Evolutionary conservation across 2,797 vertebrate species (phyloP).

Genomic region (Girardinus metallicus): DNA sequence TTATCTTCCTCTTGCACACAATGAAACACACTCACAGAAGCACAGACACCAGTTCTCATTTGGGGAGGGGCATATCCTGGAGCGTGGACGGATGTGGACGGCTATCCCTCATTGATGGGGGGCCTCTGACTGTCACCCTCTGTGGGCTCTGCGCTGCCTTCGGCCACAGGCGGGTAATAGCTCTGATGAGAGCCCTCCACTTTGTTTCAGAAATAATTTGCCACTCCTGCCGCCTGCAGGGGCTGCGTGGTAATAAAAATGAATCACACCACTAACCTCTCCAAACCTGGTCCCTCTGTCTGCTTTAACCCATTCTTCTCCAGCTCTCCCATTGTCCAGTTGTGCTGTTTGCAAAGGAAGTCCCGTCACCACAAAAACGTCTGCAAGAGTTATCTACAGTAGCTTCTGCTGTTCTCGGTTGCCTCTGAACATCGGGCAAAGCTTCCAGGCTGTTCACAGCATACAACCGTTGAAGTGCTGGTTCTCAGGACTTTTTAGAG

Average conservation of each 20-base stretch:
- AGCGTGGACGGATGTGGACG: constrained; percentile 81
- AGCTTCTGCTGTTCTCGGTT: constrained; percentile 27
- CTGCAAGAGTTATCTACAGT: constrained; percentile 17
- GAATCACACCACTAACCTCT: constrained; percentile 87
- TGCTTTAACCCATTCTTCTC: constrained; percentile 70
- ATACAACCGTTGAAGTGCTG: constrained; percentile 47
- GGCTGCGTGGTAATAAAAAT: constrained; percentile 85
- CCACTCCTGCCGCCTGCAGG: constrained; percentile 83
- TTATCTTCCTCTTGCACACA: constrained; percentile 21
- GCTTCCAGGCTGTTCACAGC: constrained; percentile 58
- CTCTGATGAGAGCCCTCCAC: constrained; percentile 87
- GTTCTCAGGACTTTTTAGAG: constrained; percentile 68
- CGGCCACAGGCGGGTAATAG: constrained; percentile 85
- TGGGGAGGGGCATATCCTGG: constrained; percentile 78
- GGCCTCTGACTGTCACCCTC: constrained; percentile 80
- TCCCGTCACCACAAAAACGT: neutral
- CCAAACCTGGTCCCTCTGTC: constrained; percentile 67
- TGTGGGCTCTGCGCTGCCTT: constrained; percentile 72
- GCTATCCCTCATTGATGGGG: constrained; percentile 81
- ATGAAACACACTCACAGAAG: constrained; percentile 32
- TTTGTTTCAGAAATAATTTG: constrained; percentile 92
- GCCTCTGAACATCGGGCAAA: constrained; percentile 25
- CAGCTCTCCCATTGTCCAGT: neutral
- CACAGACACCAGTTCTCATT: constrained; percentile 68
- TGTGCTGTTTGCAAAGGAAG: constrained; percentile 19